These are phyloP conservation scores for Pluvianellus socialis DNA, from an alignment of 2,113 vertebrate genomes.

Conservation along the genomic window DNA sequence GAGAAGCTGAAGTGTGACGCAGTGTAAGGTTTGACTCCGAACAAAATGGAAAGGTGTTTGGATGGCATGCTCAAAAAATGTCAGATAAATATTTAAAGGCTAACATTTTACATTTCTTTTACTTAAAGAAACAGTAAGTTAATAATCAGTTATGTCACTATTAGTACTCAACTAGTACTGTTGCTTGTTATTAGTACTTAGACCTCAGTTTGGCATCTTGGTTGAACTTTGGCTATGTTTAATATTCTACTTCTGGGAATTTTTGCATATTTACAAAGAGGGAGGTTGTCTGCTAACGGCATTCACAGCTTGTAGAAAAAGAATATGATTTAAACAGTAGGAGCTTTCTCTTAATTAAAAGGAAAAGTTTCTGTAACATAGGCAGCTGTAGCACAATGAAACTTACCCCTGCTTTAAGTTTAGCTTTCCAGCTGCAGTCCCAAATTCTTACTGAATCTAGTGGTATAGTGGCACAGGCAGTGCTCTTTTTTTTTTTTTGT, in stretches of 20 bases:
- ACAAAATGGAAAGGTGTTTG: fast-evolving
- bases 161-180: not conserved
- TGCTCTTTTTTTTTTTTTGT: not conserved
- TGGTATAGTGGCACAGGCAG: not conserved
- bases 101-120: not conserved
- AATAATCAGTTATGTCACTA: too few relatives aligned
- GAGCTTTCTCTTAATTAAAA: not conserved
- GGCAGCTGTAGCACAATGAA: not conserved
- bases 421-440: not conserved
- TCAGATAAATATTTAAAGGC: not conserved
- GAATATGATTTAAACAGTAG: fast-evolving
- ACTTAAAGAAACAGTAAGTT: not conserved
- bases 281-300: not conserved
- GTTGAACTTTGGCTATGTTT: not conserved
- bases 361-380: not conserved
- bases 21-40: not conserved
- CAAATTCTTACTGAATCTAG: not conserved
- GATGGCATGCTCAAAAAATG: fast-evolving
- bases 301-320: not conserved
- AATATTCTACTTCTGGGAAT: not conserved
- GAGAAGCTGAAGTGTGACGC: not conserved
- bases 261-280: not conserved
- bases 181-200: not conserved
- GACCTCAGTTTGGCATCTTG: not conserved
- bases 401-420: not conserved